Percentiles rank a stretch among this genome's conserved stretches.
phyloP scores from a whole-genome alignment of 2,797 vertebrate species.

The Galagoides demidoff region DNA sequence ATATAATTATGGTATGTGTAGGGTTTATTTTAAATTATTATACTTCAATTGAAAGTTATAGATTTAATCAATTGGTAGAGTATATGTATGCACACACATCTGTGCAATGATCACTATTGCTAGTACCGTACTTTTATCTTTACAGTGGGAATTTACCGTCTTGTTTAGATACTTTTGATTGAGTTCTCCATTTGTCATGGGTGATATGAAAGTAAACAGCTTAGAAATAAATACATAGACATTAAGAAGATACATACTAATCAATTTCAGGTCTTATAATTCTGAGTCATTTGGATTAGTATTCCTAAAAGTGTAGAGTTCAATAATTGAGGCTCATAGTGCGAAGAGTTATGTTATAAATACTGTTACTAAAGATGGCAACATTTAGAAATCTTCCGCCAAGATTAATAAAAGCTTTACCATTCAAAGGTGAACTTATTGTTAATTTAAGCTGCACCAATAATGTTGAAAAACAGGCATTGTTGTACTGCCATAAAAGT shows the following conservation, averaged over 20 bases:
- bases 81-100: too few relatives aligned
- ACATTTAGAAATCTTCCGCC: neutral
- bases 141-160: neutral
- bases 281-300: neutral
- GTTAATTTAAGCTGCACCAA: neutral
- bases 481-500: neutral
- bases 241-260: neutral
- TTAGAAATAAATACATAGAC: neutral
- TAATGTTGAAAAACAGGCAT: neutral
- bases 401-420: neutral
- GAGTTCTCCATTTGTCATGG: neutral
- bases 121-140: neutral
- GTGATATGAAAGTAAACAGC: neutral
- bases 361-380: neutral
- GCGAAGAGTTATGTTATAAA: neutral
- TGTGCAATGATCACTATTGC: neutral
- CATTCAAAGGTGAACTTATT: neutral
- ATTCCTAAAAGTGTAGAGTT: neutral
- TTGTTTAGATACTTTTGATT: conserved; percentile 7
- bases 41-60: neutral
- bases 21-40: neutral
- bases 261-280: neutral
- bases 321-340: neutral
- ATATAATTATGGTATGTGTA: neutral
- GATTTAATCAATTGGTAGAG: neutral